These are phyloP conservation scores for Iphiclides podalirius DNA, from an alignment of 2,888 invertebrate species.

Conservation along the genomic window DNA sequence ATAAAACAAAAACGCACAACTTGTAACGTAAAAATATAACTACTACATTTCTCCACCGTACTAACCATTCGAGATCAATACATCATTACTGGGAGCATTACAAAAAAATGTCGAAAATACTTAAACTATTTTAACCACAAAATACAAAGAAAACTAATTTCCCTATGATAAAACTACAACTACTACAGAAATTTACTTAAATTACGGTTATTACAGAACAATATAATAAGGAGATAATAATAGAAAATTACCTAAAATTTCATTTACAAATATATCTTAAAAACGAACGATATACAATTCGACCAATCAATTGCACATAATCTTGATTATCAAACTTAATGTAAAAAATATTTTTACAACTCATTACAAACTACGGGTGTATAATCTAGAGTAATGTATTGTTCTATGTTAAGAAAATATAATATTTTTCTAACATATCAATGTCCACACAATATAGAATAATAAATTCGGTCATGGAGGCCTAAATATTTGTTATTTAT, in stretches of 20 bases:
- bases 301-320: not conserved
- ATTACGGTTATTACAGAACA: not conserved
- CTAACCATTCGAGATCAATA: constrained; percentile 9
- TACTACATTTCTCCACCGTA: not conserved
- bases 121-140: not conserved
- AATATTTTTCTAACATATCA: not conserved
- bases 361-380: too few relatives aligned
- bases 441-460: not conserved
- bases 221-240: not conserved
- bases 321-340: not conserved
- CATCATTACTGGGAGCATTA: not conserved
- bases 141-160: constrained; percentile 4
- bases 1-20: not conserved
- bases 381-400: not conserved
- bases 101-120: not conserved
- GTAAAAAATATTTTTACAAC: not conserved
- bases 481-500: not conserved
- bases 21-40: not conserved
- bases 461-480: constrained; percentile 12
- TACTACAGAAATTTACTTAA: constrained; percentile 1
- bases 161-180: too few relatives aligned
- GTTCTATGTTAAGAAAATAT: not conserved
- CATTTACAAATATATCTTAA: not conserved
- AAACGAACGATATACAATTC: not conserved
- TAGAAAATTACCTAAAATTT: not conserved